Conservation (phyloP, 2,888 invertebrate genomes). For the Tineola bisselliella region DNA sequence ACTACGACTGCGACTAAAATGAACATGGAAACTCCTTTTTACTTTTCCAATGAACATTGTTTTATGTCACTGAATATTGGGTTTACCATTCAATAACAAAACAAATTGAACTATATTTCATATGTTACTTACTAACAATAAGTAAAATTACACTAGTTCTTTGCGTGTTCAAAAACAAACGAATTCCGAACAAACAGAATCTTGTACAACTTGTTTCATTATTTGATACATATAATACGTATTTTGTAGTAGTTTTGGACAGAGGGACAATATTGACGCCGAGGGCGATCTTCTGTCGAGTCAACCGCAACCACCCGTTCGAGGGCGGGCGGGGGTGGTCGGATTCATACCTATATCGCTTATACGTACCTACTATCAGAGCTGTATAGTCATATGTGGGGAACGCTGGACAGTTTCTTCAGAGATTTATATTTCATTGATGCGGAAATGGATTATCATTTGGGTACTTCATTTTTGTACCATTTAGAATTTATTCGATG, state of each 20-base stretch:
- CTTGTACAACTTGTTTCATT: constrained; percentile 13
- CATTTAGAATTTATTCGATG: too few species aligned
- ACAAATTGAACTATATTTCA: too few species aligned
- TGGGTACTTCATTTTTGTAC: too few species aligned
- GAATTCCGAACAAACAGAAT: too few species aligned
- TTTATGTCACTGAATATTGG: neutral
- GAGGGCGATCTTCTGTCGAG: constrained; percentile 29
- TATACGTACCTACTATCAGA: too few species aligned
- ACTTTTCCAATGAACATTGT: neutral
- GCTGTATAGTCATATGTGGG: too few species aligned
- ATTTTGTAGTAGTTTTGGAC: constrained; percentile 20
- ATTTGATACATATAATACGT: constrained; percentile 12
- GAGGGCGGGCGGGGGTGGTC: constrained; percentile 14
- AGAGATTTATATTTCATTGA: too few species aligned
- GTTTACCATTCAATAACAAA: too few species aligned
- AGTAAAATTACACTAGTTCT: neutral
- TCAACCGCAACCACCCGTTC: constrained; percentile 21
- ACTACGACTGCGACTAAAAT: neutral
- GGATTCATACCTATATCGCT: neutral
- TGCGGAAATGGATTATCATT: too few species aligned
- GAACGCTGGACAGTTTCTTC: too few species aligned
- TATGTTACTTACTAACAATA: too few species aligned
- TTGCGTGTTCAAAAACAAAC: neutral
- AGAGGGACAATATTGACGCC: constrained; percentile 41
- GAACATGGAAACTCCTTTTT: neutral